These are phyloP conservation scores for Donacobius atricapilla DNA, from an alignment of 2,113 vertebrate species.

Conservation along the genomic window DNA sequence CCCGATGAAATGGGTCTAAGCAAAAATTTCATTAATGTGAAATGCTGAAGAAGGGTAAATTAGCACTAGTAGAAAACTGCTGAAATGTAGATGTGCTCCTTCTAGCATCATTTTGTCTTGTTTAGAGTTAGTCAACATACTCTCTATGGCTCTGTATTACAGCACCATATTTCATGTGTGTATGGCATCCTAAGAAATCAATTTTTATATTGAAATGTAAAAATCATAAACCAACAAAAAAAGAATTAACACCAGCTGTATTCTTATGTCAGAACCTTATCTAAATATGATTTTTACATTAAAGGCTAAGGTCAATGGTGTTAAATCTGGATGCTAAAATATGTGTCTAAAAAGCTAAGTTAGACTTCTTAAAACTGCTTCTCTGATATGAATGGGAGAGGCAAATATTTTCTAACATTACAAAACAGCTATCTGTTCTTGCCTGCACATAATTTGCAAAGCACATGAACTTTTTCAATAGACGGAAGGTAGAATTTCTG, in stretches of 20 bases:
- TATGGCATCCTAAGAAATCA: background rate
- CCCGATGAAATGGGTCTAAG: no score
- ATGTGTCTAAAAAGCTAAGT: background rate
- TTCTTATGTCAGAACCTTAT: background rate
- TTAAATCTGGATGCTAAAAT: background rate
- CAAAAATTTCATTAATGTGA: no score
- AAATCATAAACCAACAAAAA: background rate
- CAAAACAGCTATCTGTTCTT: background rate
- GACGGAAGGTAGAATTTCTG: background rate
- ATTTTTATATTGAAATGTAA: background rate
- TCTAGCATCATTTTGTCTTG: background rate
- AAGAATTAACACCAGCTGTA: background rate
- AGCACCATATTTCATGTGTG: accelerated
- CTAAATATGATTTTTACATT: background rate
- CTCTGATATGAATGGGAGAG: background rate
- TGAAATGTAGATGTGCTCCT: background rate
- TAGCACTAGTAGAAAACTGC: background rate
- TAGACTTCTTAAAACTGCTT: background rate
- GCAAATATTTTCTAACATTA: background rate
- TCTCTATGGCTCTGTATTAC: background rate
- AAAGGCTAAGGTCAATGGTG: background rate
- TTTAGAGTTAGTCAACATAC: background rate
- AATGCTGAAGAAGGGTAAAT: background rate
- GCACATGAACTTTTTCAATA: background rate
- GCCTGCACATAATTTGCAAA: background rate